Conservation (phyloP, 2,888 invertebrate genomes). For the Drosophila merina region DNA sequence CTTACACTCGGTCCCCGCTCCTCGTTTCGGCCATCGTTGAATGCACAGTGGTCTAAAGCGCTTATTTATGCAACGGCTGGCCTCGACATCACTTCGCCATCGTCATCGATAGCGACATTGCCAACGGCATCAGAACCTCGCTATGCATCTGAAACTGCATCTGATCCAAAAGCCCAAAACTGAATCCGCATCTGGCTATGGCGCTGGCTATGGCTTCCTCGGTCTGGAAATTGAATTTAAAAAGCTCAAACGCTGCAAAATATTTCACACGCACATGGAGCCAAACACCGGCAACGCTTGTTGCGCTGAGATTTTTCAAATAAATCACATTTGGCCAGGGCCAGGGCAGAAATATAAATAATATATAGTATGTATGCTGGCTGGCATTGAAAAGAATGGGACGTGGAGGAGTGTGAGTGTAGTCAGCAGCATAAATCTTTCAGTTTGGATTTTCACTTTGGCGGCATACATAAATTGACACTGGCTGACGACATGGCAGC, state of each 20-base stretch:
- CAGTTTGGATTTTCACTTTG: slow-evolving; percentile 80
- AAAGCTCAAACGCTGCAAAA: slow-evolving; percentile 74
- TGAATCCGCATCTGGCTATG: slow-evolving; percentile 9
- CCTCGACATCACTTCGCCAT: slow-evolving; percentile 37
- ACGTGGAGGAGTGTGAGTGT: slow-evolving; percentile 8
- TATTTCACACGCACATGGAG: slow-evolving; percentile 68
- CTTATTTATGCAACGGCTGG: slow-evolving; percentile 67
- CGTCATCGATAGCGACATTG: slow-evolving; percentile 14
- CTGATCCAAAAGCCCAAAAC: slow-evolving; percentile 7
- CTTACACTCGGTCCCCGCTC: not conserved
- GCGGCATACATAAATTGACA: slow-evolving; percentile 81
- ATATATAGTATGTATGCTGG: slow-evolving; percentile 43
- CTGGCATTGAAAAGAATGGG: slow-evolving; percentile 2
- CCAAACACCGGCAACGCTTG: slow-evolving; percentile 24
- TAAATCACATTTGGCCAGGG: slow-evolving; percentile 71
- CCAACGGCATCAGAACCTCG: slow-evolving; percentile 20
- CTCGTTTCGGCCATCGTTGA: slow-evolving; percentile 4
- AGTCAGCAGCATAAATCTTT: slow-evolving; percentile 72
- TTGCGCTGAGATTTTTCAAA: slow-evolving; percentile 73
- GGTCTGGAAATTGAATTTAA: slow-evolving; percentile 67
- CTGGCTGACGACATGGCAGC: slow-evolving; percentile 67
- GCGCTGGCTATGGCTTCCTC: not conserved
- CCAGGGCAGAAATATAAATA: slow-evolving; percentile 72
- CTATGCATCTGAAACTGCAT: slow-evolving; percentile 20
- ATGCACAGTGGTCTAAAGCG: slow-evolving; percentile 77